Conservation (phyloP, 2,888 invertebrate genomes). For the Leptinotarsa tumamoca region DNA sequence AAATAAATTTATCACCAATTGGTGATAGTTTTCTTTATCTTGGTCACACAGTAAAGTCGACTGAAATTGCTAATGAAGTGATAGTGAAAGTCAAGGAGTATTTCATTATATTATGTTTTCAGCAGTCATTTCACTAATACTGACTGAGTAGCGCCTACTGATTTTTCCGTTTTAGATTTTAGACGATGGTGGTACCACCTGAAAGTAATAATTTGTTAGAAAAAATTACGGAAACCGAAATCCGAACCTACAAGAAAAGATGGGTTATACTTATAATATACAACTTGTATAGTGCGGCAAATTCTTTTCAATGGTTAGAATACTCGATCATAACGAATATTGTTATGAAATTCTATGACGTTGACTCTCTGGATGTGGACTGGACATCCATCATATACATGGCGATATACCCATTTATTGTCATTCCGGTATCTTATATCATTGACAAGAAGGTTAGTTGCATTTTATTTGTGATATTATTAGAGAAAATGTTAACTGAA, state of each 20-base stretch:
- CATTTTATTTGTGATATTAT: too few relatives aligned
- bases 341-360: conserved; percentile 80
- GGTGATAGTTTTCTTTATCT: too few relatives aligned
- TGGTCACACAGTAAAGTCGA: too few relatives aligned
- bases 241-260: conserved; percentile 77
- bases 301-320: conserved; percentile 96
- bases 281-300: conserved; percentile 86
- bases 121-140: too few relatives aligned
- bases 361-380: conserved; percentile 81
- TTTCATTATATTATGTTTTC: too few relatives aligned
- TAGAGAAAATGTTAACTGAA: too few relatives aligned
- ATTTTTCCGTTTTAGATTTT: background rate
- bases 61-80: too few relatives aligned
- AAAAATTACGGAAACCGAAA: conserved; percentile 51
- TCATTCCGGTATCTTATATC: conserved; percentile 95
- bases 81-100: too few relatives aligned
- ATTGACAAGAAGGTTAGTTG: conserved; percentile 88
- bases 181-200: conserved; percentile 19
- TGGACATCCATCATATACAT: conserved; percentile 98
- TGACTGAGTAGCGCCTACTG: background rate
- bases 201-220: conserved; percentile 37
- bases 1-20: too few relatives aligned
- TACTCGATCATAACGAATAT: conserved; percentile 92
- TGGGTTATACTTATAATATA: conserved; percentile 89
- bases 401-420: conserved; percentile 94